Evolutionary conservation across 2,888 invertebrate genomes (phyloP).

Genomic region (Odontomyia ornata): DNA sequence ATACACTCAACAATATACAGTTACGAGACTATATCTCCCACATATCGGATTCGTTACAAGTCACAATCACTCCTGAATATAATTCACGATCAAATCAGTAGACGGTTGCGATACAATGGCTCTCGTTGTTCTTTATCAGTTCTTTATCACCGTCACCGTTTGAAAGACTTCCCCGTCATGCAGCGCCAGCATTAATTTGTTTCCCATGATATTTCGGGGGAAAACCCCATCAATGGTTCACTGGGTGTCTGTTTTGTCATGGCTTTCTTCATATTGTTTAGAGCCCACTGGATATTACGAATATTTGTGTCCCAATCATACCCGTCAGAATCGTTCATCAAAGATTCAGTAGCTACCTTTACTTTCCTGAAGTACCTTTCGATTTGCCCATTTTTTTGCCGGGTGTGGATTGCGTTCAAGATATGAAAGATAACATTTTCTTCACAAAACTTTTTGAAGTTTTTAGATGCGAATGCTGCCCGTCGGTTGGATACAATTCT

Average conservation of each 20-base stretch:
- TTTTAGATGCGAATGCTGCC: neutral
- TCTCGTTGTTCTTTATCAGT: no score
- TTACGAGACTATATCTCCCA: no score
- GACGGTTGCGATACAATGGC: no score
- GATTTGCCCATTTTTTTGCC: slow-evolving; percentile 49
- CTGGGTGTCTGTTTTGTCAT: neutral
- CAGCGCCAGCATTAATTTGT: neutral
- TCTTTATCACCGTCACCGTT: no score
- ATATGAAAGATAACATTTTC: neutral
- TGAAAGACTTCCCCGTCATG: no score
- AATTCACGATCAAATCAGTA: no score
- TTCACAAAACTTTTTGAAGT: neutral
- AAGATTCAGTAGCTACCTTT: slow-evolving; percentile 30
- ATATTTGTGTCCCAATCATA: neutral
- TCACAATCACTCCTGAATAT: no score
- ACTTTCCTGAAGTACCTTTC: slow-evolving; percentile 50
- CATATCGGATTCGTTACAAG: no score
- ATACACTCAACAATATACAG: no score
- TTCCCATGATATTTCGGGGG: neutral
- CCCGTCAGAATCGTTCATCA: slow-evolving; percentile 23
- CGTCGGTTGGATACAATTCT: neutral
- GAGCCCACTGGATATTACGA: neutral
- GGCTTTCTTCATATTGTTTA: neutral
- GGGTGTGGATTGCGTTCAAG: neutral
- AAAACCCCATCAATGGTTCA: neutral